Base-by-base conservation (phyloP, 2,797 vertebrate genomes). In the Hydrolagus colliei region DNA sequence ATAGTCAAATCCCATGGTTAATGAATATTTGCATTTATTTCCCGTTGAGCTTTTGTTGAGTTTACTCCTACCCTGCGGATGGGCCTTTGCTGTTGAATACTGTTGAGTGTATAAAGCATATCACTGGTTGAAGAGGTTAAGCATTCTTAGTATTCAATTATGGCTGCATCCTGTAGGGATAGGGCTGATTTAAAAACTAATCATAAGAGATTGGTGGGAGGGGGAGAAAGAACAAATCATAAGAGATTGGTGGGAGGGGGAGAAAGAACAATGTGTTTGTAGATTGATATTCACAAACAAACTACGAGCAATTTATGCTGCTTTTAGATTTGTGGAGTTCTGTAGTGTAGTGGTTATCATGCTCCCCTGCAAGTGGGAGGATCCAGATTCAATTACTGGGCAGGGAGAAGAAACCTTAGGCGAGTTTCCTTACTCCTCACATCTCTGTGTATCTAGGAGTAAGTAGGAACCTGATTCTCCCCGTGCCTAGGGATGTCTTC, bases 11-110 rank as follows among this genome's bases (percentile, higher is more conserved):
- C 3, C 32, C 9, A 59, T 61, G 75, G 32, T 71, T 71, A 41
- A 41, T 84, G 65, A 84, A 84, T 71, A 84, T 84, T 84, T 71
- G 35, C 18, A 71, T 84, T 71, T 18, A 79, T 67, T 82, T 27
- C 79, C 63, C 35, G 18, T 67, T 77, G 75, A 61, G 75, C 18
- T 77, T 77, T 77, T 68, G 63, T 82, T 82, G 61, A 16, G 4
- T 84, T 71, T 12, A 71, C 16, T 52, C 16, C 18, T 32, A 27
- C 77, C 61, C 77, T 41, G 3, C 65, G 18, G 63, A 79, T 79
- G 61, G 22, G 20, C 61, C 27, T 27, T 20, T 13, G 16, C 9
- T 76, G 73, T 52, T n/a, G 20, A 76, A 52, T 76, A 1, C 27
- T 35, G 20, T 35, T 68, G 9, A 68, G 16, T 11, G 27, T 16